phyloP scores from a whole-genome alignment of 2,888 invertebrate species.

The Heliconius aoede region DNA sequence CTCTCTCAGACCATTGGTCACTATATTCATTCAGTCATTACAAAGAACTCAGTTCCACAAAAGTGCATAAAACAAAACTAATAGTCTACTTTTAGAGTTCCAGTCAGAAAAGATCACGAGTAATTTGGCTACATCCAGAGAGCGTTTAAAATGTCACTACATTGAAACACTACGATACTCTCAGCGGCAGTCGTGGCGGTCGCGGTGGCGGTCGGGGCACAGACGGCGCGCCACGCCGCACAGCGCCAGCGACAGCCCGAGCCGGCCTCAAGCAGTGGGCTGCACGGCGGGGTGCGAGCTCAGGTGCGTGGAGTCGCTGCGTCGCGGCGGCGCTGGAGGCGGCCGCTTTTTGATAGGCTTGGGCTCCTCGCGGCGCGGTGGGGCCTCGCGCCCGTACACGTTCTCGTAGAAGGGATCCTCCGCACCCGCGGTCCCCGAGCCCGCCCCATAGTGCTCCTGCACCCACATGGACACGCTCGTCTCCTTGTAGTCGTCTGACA shows the following conservation, averaged over 20 bases:
- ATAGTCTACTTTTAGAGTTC: conserved; percentile 35
- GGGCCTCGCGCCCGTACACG: conserved; percentile 73
- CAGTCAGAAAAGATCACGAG: conserved; percentile 25
- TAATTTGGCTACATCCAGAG: conserved; percentile 36
- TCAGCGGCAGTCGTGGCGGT: background rate
- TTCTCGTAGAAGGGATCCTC: conserved; percentile 90
- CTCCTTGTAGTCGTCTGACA: conserved; percentile 88
- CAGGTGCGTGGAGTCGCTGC: conserved; percentile 93
- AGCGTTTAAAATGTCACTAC: conserved; percentile 31
- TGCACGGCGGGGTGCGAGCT: conserved; percentile 70
- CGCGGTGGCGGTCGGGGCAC: conserved; percentile 35
- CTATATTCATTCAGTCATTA: conserved; percentile 36
- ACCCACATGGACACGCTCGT: conserved; percentile 96
- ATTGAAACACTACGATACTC: conserved; percentile 39
- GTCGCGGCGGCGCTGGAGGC: conserved; percentile 95
- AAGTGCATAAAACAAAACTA: conserved; percentile 37
- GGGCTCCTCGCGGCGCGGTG: conserved; percentile 66
- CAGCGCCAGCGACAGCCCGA: conserved; percentile 46
- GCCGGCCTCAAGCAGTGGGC: conserved; percentile 63
- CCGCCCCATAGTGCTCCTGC: conserved; percentile 91
- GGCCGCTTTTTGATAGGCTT: conserved; percentile 87
- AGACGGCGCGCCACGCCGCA: conserved; percentile 43
- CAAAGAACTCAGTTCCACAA: conserved; percentile 40
- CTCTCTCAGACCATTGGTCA: conserved; percentile 42
- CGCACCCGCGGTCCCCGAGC: conserved; percentile 53